Conservation (phyloP, 2,113 vertebrate genomes). For the Aviceda subcristata region DNA sequence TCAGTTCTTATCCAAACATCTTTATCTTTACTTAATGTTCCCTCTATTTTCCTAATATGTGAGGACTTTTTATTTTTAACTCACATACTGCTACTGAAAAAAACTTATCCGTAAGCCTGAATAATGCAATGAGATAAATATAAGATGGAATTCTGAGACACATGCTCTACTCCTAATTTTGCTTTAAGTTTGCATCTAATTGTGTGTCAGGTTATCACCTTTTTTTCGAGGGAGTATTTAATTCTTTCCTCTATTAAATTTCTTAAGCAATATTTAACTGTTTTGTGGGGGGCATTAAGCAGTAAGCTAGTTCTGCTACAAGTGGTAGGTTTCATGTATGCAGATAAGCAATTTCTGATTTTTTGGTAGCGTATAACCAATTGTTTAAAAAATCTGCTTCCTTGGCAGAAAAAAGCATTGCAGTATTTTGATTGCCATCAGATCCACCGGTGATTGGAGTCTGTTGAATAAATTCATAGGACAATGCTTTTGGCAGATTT, state of each 20-base stretch:
- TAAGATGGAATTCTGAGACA: neutral
- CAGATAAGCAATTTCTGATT: neutral
- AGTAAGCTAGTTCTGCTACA: neutral
- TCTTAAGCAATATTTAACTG: neutral
- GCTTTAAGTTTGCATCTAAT: neutral
- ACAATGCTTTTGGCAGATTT: constrained; percentile 22
- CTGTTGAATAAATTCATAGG: constrained; percentile 25
- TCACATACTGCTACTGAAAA: neutral
- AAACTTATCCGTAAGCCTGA: neutral
- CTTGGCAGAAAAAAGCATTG: neutral
- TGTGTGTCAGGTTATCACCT: neutral
- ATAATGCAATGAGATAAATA: neutral
- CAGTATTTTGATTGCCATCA: neutral
- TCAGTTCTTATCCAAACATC: neutral
- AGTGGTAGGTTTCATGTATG: neutral
- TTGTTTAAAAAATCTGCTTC: neutral
- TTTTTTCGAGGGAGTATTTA: neutral
- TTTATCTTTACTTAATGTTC: neutral
- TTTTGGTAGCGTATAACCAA: neutral
- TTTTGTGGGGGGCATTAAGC: accelerated
- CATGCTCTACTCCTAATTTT: neutral
- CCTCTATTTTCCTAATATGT: neutral
- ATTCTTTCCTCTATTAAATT: neutral
- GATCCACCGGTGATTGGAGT: neutral
- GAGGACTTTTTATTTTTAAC: neutral